phyloP scores from a whole-genome alignment of 2,888 invertebrate genomes.

The Pogonocherus hispidulus region DNA sequence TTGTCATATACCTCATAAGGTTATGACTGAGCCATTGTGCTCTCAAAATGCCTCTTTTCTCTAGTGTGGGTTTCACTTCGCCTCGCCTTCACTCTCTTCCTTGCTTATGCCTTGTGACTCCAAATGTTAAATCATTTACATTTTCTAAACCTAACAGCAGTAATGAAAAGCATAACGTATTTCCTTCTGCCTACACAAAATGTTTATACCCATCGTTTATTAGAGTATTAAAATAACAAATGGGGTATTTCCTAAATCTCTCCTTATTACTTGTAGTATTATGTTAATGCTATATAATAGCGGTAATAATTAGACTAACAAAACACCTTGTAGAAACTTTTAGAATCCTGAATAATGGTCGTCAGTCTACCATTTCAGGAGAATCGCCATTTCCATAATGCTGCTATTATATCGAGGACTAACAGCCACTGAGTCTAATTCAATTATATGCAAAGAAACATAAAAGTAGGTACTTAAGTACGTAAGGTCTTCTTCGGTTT shows the following conservation, averaged over 20 bases:
- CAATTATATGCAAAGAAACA: slow-evolving; percentile 5
- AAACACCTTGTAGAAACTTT: slow-evolving; percentile 5
- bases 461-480: no score
- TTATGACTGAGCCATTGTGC: no score
- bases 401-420: slow-evolving; percentile 1
- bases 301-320: slow-evolving; percentile 8
- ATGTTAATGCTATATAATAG: slow-evolving; percentile 23
- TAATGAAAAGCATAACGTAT: no score
- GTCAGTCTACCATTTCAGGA: slow-evolving; percentile 4
- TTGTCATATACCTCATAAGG: no score
- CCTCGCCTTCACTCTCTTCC: no score
- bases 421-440: slow-evolving; percentile 4
- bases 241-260: slow-evolving; percentile 15
- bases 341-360: slow-evolving; percentile 13
- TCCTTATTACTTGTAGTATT: slow-evolving; percentile 2
- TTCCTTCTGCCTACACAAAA: not conserved
- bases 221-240: slow-evolving; percentile 27
- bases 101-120: no score
- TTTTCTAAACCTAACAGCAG: no score
- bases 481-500: no score
- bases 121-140: no score
- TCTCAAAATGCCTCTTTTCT: no score
- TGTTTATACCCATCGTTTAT: slow-evolving; percentile 8
- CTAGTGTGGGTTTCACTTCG: no score
- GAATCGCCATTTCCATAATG: slow-evolving; percentile 17